Evolutionary conservation across 2,797 vertebrate genomes (phyloP), one percentile per base, ranked within the genome.

Genomic region (Antennarius maculatus): DNA sequence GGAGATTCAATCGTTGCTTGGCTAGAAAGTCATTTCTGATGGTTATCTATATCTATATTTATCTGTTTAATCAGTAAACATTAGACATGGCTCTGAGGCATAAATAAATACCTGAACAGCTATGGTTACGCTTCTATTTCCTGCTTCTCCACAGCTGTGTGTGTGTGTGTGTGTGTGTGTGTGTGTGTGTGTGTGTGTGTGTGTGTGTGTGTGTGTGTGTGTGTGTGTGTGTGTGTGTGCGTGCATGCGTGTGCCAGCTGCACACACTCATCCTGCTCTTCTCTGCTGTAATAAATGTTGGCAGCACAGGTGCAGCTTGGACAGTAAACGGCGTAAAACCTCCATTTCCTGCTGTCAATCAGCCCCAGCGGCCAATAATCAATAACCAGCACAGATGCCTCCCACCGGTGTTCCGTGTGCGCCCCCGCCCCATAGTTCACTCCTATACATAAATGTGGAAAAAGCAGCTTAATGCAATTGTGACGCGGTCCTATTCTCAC

Each of bases 391-490:
- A 11, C 45, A 56, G 68, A 81, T 73, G 69, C 66, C 75, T 82
- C 64, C 78, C 85, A 86, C 83, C 74, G 85, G 59, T 6, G n/a
- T 47, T 65, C 28, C 42, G n/a, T 61, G 27, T 48, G 16, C 14
- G 31, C 3, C 3, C 17, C 31, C 6, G 2, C 27, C 23, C 23
- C 16, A 5, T 16, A 29, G 11, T 71, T 61, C 72, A 51, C 80
- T 77, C 77, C 80, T 43, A 83, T 87, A 79, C 75, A 56, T 2
- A 23, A 41, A 83, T 79, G 80, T 75, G 81, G 81, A 84, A 88
- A 88, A 85, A 85, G 23, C 78, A 74, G 64, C 75, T 54, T 70
- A 53, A 82, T 87, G 71, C 69, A 76, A 80, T 91, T 90, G 83
- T 56, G 2, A 23, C 23, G 23, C 23, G 23, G 23, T 2, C 23